Evolutionary conservation across 1,140 invertebrate genomes (phyloP).

Genomic region (Andricus grossulariae): DNA sequence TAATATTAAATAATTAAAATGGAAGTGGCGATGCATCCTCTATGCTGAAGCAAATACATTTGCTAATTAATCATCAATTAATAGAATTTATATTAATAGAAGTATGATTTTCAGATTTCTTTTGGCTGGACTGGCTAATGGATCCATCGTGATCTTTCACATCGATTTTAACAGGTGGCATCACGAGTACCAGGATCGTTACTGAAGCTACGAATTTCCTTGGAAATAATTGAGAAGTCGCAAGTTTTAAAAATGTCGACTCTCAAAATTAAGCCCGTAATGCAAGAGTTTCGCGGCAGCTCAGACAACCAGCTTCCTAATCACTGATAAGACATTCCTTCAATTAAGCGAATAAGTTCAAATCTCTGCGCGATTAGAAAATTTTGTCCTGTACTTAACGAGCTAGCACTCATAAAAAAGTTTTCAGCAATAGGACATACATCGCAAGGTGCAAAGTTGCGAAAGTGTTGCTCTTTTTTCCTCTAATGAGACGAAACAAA

Average conservation of each 20-base stretch:
- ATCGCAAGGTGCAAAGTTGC: not conserved
- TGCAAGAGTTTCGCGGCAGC: too few species aligned
- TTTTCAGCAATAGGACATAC: not conserved
- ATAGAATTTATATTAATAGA: slow-evolving; percentile 34
- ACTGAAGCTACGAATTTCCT: slow-evolving; percentile 77
- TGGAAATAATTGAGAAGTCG: not conserved
- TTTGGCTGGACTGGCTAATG: slow-evolving; percentile 96
- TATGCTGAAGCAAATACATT: too few species aligned
- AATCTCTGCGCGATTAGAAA: slow-evolving; percentile 5
- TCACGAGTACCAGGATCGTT: slow-evolving; percentile 97
- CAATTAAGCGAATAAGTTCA: slow-evolving; percentile 15
- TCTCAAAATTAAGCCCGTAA: too few species aligned
- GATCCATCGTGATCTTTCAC: slow-evolving; percentile 98
- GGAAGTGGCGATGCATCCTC: too few species aligned
- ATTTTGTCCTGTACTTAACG: slow-evolving; percentile 11
- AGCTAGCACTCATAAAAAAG: not conserved
- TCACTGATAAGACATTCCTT: not conserved
- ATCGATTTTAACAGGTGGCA: slow-evolving; percentile 99
- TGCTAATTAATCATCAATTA: not conserved
- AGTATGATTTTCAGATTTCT: slow-evolving; percentile 85
- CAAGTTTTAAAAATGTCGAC: not conserved
- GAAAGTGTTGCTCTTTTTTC: not conserved
- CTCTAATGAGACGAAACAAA: not conserved
- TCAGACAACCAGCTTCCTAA: too few species aligned
- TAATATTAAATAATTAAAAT: too few species aligned